A percentile compares a stretch with the other conserved stretches of the same genome.
phyloP scores from a whole-genome alignment of 1,140 invertebrate genomes.

The Lordiphosa stackelbergi region DNA sequence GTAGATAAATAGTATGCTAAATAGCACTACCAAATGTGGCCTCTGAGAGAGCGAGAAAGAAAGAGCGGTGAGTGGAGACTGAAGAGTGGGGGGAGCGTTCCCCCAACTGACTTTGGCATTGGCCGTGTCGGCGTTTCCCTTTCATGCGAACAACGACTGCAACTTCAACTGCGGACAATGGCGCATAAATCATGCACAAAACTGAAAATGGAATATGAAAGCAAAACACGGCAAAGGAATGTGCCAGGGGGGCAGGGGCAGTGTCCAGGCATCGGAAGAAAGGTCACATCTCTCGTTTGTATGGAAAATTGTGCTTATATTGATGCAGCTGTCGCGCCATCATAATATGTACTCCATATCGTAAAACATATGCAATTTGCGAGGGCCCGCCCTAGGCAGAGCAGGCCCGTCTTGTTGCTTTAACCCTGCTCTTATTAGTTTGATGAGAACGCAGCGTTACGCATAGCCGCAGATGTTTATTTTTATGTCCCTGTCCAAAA shows the following conservation, averaged over 20 bases:
- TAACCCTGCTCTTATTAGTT: too few species aligned
- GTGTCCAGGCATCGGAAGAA: conserved; percentile 20
- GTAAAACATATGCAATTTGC: too few species aligned
- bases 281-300: conserved; percentile 43
- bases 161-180: conserved; percentile 31
- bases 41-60: conserved; percentile 6
- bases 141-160: conserved; percentile 25
- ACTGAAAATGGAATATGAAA: conserved; percentile 52
- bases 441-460: too few species aligned
- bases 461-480: too few species aligned
- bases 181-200: conserved; percentile 47
- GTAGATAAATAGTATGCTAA: conserved; percentile 45
- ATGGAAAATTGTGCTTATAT: conserved; percentile 24
- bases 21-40: conserved; percentile 41
- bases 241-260: background rate
- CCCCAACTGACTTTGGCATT: conserved; percentile 48
- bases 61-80: background rate
- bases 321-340: too few species aligned
- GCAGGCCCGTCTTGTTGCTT: too few species aligned
- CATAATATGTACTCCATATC: too few species aligned
- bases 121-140: conserved; percentile 41
- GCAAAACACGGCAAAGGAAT: conserved; percentile 12
- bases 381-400: too few species aligned
- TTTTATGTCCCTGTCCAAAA: too few species aligned
- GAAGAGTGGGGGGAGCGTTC: conserved; percentile 8